Conservation (phyloP, 2,888 invertebrate genomes). For the Drosophila mayaguana region DNA sequence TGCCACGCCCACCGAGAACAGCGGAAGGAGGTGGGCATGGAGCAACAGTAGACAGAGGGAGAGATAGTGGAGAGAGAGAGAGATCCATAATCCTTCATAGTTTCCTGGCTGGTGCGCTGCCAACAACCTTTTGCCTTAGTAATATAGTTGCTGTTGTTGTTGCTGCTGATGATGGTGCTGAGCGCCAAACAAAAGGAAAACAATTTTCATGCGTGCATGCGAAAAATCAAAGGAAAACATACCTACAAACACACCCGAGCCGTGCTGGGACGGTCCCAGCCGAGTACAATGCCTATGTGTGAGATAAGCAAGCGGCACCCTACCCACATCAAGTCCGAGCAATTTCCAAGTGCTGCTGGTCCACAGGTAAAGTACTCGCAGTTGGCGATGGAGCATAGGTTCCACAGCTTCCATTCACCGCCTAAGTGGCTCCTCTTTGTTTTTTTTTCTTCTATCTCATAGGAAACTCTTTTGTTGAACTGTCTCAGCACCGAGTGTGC, state of each 20-base stretch:
- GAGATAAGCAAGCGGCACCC: conserved; percentile 67
- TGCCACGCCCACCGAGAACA: conserved; percentile 6
- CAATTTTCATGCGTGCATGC: conserved; percentile 78
- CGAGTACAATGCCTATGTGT: conserved; percentile 70
- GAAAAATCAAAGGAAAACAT: conserved; percentile 66
- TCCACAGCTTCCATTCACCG: conserved; percentile 35
- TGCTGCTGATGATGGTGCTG: conserved; percentile 30
- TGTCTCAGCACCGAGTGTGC: not conserved
- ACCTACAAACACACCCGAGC: conserved; percentile 11
- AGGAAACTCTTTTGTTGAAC: conserved; percentile 32
- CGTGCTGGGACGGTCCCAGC: not conserved
- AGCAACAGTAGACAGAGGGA: not conserved
- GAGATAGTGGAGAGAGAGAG: conserved; percentile 3
- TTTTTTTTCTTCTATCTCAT: conserved; percentile 26
- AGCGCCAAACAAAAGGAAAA: conserved; percentile 72
- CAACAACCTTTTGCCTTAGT: conserved; percentile 68
- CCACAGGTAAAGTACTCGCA: conserved; percentile 33
- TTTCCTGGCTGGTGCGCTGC: conserved; percentile 64
- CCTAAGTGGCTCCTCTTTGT: conserved; percentile 66
- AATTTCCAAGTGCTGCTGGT: conserved; percentile 65
- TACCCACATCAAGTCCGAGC: conserved; percentile 61
- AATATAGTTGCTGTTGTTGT: conserved; percentile 33
- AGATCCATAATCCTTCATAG: conserved; percentile 69
- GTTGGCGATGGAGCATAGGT: conserved; percentile 21
- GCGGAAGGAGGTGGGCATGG: conserved; percentile 2